phyloP scores from a whole-genome alignment of 2,888 invertebrate species.

The Terebella lapidaria region DNA sequence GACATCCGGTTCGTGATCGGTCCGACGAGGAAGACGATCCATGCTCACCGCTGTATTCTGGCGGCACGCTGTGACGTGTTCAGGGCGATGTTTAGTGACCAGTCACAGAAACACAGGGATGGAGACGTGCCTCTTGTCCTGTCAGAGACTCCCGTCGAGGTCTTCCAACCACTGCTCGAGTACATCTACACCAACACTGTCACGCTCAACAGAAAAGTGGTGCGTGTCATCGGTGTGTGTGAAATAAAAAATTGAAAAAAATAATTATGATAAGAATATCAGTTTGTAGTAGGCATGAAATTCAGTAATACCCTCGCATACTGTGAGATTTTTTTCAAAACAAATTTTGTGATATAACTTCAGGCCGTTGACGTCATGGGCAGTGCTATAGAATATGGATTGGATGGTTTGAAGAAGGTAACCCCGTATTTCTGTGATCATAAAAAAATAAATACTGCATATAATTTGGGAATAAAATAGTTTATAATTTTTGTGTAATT shows the following conservation, averaged over 20 bases:
- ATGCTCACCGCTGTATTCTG: slow-evolving; percentile 43
- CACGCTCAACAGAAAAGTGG: slow-evolving; percentile 41
- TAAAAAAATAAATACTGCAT: no score
- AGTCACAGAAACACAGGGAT: slow-evolving; percentile 24
- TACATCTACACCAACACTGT: slow-evolving; percentile 49
- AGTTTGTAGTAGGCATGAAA: no score
- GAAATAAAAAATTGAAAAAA: no score
- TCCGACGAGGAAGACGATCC: slow-evolving; percentile 38
- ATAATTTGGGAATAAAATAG: no score
- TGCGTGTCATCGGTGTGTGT: not conserved
- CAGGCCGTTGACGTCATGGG: slow-evolving; percentile 47
- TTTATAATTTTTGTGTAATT: no score
- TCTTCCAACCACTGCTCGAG: slow-evolving; percentile 45
- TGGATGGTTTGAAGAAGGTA: slow-evolving; percentile 46
- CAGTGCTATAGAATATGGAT: slow-evolving; percentile 46
- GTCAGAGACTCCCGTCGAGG: slow-evolving; percentile 43
- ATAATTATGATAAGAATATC: no score
- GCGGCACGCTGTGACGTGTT: slow-evolving; percentile 47
- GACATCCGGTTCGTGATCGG: slow-evolving; percentile 49
- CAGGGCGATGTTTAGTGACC: slow-evolving; percentile 46
- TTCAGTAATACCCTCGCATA: no score
- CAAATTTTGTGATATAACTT: slow-evolving; percentile 12
- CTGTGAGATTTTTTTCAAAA: no score
- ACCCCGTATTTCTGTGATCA: not conserved
- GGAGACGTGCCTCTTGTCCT: slow-evolving; percentile 45